Evolutionary conservation across 2,888 invertebrate species (phyloP), one percentile per base, ranked within the genome.

Genomic region (Dicycla oo): DNA sequence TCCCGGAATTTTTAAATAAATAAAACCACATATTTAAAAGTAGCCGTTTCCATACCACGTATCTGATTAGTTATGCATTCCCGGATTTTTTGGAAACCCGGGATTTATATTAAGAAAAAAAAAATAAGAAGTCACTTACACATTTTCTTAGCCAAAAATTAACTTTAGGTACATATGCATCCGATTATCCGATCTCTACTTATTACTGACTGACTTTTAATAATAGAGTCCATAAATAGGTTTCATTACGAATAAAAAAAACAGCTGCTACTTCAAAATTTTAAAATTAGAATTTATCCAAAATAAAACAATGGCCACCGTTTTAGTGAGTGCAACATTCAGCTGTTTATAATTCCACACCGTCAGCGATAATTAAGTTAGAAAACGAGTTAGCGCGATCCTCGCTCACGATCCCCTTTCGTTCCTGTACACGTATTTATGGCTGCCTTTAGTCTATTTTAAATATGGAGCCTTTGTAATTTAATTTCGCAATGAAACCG

Each of bases 331-430:
- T 78, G 79, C 70, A 69, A 47, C 34, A 20, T 47, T 66, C 65
- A 64, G 63, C 80, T 79, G 83, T 73, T 82, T 82, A 79, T 82
- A 78, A 79, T 79, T 78, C 79, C 30, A 58, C 65, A 30, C 34
- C 57, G 82, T 34, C 62, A 30, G 82, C 64, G 83, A 63, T 82
- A 82, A 82, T 79, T 81, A 78, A 82, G 78, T 67, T 66, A 43
- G 61, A 63, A 58, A 58, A 51, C 53, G 83, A 67, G 79, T 82
- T 78, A 78, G 62, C 63, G 63, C 49, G 79, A 70, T 72, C 63
- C 72, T 58, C 72, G 79, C 45, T 51, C 73, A 13, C 68, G 65
- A 64, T 56, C 47, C 57, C 45, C 3, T 72, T 20, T 53, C 45
- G 57, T 62, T 66, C 13, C 30, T 20, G 56, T 58, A 69, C 26